These are phyloP conservation scores for Tolmerus cingulatus DNA, from an alignment of 2,888 invertebrate species.

Conservation along the genomic window DNA sequence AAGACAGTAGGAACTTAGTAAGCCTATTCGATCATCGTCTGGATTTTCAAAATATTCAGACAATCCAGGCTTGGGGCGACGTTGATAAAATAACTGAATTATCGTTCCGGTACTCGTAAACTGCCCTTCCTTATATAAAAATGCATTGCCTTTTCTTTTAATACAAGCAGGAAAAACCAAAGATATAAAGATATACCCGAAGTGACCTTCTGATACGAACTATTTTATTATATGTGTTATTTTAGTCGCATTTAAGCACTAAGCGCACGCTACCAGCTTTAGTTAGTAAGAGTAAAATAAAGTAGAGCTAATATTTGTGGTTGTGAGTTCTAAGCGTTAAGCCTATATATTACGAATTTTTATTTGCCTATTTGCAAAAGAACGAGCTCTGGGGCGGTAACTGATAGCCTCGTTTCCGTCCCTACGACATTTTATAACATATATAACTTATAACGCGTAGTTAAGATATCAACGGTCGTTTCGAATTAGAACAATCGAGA, in stretches of 20 bases:
- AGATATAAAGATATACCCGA: conserved; percentile 15
- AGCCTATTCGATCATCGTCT: conserved; percentile 55
- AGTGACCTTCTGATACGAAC: conserved; percentile 10
- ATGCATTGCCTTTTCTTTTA: not conserved
- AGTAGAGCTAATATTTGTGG: not conserved
- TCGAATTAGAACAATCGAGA: not conserved
- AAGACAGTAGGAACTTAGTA: conserved; percentile 53
- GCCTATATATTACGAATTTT: not conserved
- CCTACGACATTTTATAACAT: not conserved
- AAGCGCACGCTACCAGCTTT: not conserved
- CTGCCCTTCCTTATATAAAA: not conserved
- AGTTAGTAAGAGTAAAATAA: not conserved
- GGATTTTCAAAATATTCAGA: conserved; percentile 56
- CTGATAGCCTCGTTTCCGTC: not conserved
- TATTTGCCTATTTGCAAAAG: not conserved
- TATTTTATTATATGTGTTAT: not conserved
- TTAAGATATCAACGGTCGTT: not conserved
- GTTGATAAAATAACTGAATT: conserved; percentile 58
- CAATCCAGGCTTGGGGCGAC: conserved; percentile 62
- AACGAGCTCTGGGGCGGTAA: not conserved
- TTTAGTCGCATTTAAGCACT: not conserved
- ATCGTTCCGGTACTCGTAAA: conserved; percentile 53
- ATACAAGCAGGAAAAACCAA: conserved; percentile 1
- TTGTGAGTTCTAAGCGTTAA: not conserved
- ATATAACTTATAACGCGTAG: not conserved